Conservation (phyloP, 2,113 vertebrate species). For the Empidonax alnorum region DNA sequence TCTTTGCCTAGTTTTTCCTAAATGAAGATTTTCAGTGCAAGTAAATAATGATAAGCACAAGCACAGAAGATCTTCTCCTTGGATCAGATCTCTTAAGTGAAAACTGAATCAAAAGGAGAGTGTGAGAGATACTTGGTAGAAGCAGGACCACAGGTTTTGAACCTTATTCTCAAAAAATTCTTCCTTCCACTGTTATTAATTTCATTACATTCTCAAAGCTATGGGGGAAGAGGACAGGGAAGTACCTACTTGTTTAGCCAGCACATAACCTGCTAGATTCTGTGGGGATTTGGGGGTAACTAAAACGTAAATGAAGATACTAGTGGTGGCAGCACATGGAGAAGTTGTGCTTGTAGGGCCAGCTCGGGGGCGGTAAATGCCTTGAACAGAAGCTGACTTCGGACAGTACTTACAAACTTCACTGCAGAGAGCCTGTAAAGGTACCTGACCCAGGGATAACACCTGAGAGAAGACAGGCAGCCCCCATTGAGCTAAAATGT, state of each 20-base stretch:
- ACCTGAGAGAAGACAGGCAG: not conserved
- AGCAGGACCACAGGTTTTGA: not conserved
- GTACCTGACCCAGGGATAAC: not conserved
- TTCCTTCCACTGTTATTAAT: not conserved
- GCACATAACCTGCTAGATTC: not conserved
- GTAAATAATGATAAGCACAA: not conserved
- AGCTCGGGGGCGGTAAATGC: rapidly evolving
- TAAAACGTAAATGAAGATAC: not conserved
- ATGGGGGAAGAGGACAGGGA: no score
- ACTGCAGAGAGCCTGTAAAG: not conserved
- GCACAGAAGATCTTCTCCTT: not conserved
- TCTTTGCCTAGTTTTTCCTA: not conserved
- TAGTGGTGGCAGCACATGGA: not conserved
- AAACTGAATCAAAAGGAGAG: not conserved
- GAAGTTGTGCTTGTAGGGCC: not conserved
- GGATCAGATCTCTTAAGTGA: not conserved
- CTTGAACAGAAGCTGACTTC: not conserved
- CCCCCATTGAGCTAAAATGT: not conserved
- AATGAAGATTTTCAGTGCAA: not conserved
- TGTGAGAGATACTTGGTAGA: not conserved
- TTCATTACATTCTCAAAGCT: not conserved
- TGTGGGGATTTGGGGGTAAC: not conserved
- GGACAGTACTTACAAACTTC: not conserved
- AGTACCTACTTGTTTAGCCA: not conserved
- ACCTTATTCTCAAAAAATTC: not conserved